Conservation (phyloP, 2,888 invertebrate genomes). For the Ennomos fuscantarius region DNA sequence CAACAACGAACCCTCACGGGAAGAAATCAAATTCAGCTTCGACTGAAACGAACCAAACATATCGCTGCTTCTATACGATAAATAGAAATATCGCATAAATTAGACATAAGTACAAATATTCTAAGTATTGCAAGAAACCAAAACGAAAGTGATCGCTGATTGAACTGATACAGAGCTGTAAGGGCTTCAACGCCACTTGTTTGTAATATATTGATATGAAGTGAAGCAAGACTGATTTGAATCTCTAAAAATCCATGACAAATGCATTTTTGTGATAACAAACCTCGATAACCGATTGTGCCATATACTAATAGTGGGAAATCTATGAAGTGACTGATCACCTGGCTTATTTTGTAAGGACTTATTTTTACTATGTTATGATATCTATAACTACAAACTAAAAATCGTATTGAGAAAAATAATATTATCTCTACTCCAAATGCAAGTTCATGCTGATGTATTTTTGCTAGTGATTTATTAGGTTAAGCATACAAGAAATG, state of each 20-base stretch:
- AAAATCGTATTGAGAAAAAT: slow-evolving; percentile 11
- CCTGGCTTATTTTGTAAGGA: slow-evolving; percentile 34
- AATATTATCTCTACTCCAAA: slow-evolving; percentile 27
- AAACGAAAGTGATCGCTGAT: slow-evolving; percentile 35
- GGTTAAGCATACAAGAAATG: slow-evolving; percentile 47
- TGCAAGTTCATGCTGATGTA: slow-evolving; percentile 31
- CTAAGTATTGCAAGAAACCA: slow-evolving; percentile 52
- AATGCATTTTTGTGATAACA: slow-evolving; percentile 57
- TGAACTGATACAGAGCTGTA: slow-evolving; percentile 18
- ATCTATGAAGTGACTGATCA: slow-evolving; percentile 50
- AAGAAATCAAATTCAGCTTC: slow-evolving; percentile 80
- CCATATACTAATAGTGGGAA: slow-evolving; percentile 50
- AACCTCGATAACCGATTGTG: slow-evolving; percentile 53
- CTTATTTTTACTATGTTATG: slow-evolving; percentile 28
- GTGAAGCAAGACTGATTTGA: slow-evolving; percentile 67
- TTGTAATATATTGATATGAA: slow-evolving; percentile 40
- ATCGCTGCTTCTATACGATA: slow-evolving; percentile 19
- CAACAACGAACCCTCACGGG: slow-evolving; percentile 83
- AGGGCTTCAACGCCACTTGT: slow-evolving; percentile 16
- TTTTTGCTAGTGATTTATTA: slow-evolving; percentile 32
- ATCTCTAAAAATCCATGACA: slow-evolving; percentile 66
- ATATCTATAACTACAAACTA: slow-evolving; percentile 18
- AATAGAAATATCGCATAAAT: slow-evolving; percentile 32
- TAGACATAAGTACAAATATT: slow-evolving; percentile 53
- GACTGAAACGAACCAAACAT: slow-evolving; percentile 56